Conservation (phyloP, 2,888 invertebrate species). For the Apodemia mormo region DNA sequence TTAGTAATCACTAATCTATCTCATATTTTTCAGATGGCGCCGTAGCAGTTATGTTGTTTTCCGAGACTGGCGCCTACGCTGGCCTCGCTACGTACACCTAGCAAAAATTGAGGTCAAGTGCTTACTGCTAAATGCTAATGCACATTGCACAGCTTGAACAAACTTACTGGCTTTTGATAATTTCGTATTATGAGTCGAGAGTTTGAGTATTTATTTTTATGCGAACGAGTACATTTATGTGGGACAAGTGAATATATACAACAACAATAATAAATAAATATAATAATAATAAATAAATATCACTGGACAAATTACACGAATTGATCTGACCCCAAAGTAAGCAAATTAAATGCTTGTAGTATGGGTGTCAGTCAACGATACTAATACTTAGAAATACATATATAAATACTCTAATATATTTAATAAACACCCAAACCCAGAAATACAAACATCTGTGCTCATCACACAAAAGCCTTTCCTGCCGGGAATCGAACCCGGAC, state of each 20-base stretch:
- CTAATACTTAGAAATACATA: too few species aligned
- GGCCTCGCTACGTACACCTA: not conserved
- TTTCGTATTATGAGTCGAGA: not conserved
- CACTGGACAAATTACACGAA: too few species aligned
- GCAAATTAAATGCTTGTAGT: too few species aligned
- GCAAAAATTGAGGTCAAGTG: conserved; percentile 7
- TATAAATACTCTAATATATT: too few species aligned
- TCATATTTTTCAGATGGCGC: not conserved
- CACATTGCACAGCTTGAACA: not conserved
- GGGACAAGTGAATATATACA: not conserved
- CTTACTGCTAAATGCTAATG: not conserved
- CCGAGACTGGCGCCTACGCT: not conserved
- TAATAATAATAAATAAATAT: too few species aligned
- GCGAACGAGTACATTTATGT: not conserved
- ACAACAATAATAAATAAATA: too few species aligned
- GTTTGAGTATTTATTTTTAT: not conserved
- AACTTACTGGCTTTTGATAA: not conserved
- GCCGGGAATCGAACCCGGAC: too few species aligned
- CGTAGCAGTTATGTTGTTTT: not conserved
- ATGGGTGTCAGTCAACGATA: too few species aligned
- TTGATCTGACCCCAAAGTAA: too few species aligned
- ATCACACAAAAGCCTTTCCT: too few species aligned
- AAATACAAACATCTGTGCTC: too few species aligned
- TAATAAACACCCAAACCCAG: too few species aligned
- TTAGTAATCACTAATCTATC: not conserved